A percentile compares a stretch with the other conserved stretches of the same genome.
These are phyloP conservation scores for Flexamia atlantica DNA, from an alignment of 2,888 invertebrate genomes.

Conservation along the genomic window DNA sequence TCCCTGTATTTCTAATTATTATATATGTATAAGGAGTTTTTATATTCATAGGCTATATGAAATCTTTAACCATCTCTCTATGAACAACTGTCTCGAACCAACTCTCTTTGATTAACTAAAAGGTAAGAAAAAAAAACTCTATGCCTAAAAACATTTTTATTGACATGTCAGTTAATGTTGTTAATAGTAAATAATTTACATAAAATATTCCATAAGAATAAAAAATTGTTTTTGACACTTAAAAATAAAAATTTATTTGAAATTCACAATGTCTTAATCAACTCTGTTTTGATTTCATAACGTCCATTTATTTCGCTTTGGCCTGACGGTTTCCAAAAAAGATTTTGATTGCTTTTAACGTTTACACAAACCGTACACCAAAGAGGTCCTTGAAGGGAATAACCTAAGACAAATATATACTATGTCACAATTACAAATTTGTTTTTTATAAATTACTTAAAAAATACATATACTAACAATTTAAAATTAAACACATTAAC, in stretches of 20 bases:
- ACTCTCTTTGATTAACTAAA: no score
- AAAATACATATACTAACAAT: slow-evolving; percentile 54
- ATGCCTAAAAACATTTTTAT: slow-evolving; percentile 44
- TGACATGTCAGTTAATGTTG: slow-evolving; percentile 57
- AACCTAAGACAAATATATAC: slow-evolving; percentile 33
- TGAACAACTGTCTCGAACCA: no score
- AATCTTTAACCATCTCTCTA: no score
- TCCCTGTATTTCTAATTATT: no score
- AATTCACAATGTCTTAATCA: not conserved
- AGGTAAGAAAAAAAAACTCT: no score
- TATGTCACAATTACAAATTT: slow-evolving; percentile 49
- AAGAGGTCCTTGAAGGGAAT: slow-evolving; percentile 1
- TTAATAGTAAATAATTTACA: slow-evolving; percentile 57
- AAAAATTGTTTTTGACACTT: not conserved
- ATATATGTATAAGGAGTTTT: no score
- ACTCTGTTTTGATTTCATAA: slow-evolving; percentile 18
- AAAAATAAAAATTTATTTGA: slow-evolving; percentile 11
- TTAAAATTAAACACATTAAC: slow-evolving; percentile 41
- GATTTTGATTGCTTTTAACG: slow-evolving; percentile 18
- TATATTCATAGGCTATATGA: no score
- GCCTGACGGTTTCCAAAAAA: not conserved
- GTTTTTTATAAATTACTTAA: slow-evolving; percentile 58
- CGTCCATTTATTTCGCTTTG: not conserved
- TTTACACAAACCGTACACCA: not conserved
- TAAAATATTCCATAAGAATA: slow-evolving; percentile 37